Evolutionary conservation across 2,888 invertebrate genomes (phyloP).

Genomic region (Hofmannophila pseudospretella): DNA sequence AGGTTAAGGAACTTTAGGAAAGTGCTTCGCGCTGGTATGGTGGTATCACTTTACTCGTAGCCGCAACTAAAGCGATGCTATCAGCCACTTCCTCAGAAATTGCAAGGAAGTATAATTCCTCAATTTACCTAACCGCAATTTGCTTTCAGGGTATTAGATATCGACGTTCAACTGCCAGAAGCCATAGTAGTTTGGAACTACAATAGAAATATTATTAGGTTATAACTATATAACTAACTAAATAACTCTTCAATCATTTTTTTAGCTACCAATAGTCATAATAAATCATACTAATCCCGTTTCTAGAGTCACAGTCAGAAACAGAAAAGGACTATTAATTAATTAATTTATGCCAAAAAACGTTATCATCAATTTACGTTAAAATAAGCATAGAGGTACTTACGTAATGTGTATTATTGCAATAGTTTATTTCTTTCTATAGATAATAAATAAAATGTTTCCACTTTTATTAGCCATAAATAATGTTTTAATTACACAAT

Average conservation of each 20-base stretch:
- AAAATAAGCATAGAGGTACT: too few species aligned
- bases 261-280: too few species aligned
- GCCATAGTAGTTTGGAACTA: not conserved
- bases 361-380: too few species aligned
- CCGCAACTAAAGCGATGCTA: slow-evolving; percentile 26
- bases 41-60: slow-evolving; percentile 6
- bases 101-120: slow-evolving; percentile 35
- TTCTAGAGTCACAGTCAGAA: too few species aligned
- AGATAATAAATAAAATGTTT: too few species aligned
- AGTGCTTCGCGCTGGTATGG: not conserved
- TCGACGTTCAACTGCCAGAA: not conserved
- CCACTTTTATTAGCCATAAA: slow-evolving; percentile 7
- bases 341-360: too few species aligned
- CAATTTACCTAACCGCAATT: slow-evolving; percentile 43
- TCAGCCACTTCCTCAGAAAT: slow-evolving; percentile 37
- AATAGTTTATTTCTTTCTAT: too few species aligned
- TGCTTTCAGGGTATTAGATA: slow-evolving; percentile 36
- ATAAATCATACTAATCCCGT: too few species aligned
- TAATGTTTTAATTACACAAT: slow-evolving; percentile 16
- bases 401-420: too few species aligned
- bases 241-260: too few species aligned
- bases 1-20: not conserved
- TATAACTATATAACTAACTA: too few species aligned
- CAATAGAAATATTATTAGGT: not conserved
- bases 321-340: too few species aligned